phyloP scores from a whole-genome alignment of 2,797 vertebrate species.

The Gambusia yucatana region DNA sequence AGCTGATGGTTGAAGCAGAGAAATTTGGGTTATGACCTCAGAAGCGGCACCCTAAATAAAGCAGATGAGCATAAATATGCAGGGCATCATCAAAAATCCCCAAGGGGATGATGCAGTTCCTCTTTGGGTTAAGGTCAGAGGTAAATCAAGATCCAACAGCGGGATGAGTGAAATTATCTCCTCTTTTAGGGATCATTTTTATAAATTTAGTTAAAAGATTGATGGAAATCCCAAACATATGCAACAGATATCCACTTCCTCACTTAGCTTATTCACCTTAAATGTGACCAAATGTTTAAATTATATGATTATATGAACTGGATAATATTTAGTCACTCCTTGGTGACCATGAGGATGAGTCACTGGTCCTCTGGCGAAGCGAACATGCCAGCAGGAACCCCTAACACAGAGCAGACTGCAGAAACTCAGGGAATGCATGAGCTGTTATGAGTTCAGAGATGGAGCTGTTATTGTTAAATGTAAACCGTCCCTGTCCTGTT shows the following conservation, averaged over 20 bases:
- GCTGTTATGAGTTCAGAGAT: constrained; percentile 73
- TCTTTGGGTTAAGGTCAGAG: constrained; percentile 68
- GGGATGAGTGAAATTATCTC: constrained; percentile 64
- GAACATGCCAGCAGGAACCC: constrained; percentile 71
- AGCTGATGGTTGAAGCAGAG: constrained; percentile 35
- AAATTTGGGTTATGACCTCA: constrained; percentile 55
- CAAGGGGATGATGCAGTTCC: constrained; percentile 64
- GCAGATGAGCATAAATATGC: constrained; percentile 65
- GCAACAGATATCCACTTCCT: constrained; percentile 10
- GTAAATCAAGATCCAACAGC: constrained; percentile 59
- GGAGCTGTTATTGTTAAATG: constrained; percentile 69
- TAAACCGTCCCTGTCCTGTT: constrained; percentile 64
- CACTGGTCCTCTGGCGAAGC: constrained; percentile 60
- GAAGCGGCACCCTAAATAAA: constrained; percentile 29
- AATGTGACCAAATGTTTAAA: constrained; percentile 50
- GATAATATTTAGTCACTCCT: constrained; percentile 83
- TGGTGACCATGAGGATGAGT: constrained; percentile 78
- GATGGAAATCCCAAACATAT: constrained; percentile 30
- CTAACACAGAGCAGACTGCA: constrained; percentile 72
- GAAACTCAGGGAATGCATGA: constrained; percentile 58
- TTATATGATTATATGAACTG: constrained; percentile 50
- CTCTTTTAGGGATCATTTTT: constrained; percentile 53
- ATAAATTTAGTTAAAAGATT: constrained; percentile 54
- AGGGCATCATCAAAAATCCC: constrained; percentile 57
- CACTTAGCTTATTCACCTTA: constrained; percentile 16